Percentiles rank a stretch among this genome's conserved stretches.
Conservation (phyloP, 2,888 invertebrate genomes). For the Nephrotoma appendiculata region DNA sequence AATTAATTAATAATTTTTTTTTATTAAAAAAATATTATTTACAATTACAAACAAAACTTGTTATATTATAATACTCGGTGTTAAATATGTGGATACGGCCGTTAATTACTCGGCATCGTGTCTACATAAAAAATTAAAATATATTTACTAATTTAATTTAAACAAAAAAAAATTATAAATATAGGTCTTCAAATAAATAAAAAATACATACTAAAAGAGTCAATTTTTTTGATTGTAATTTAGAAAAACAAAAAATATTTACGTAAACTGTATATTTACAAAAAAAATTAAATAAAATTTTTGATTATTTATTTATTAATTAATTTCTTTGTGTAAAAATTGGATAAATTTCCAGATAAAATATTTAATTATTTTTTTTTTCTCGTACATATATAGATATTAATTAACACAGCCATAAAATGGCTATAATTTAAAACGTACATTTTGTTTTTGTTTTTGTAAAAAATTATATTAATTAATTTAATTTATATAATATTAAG, state of each 20-base stretch:
- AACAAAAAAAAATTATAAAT: slow-evolving; percentile 19
- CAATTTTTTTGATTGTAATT: slow-evolving; percentile 24
- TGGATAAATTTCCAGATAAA: neutral
- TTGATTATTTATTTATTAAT: no score
- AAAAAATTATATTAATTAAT: neutral
- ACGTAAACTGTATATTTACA: neutral
- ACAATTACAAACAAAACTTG: neutral
- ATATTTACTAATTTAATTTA: slow-evolving; percentile 1
- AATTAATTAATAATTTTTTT: neutral
- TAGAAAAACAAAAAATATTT: neutral
- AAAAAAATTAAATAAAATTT: neutral
- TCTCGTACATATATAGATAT: neutral
- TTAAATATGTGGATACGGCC: neutral
- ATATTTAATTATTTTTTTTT: neutral
- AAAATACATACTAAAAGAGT: slow-evolving; percentile 30
- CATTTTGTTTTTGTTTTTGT: neutral
- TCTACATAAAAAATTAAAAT: neutral
- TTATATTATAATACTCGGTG: neutral
- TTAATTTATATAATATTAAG: neutral
- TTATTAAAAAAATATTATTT: neutral
- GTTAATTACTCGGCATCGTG: neutral
- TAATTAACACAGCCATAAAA: neutral
- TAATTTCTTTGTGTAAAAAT: neutral
- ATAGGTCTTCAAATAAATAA: slow-evolving; percentile 14
- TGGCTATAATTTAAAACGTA: neutral